Base-by-base conservation (phyloP, 1,140 invertebrate species). In the Leptopilina clavipes region DNA sequence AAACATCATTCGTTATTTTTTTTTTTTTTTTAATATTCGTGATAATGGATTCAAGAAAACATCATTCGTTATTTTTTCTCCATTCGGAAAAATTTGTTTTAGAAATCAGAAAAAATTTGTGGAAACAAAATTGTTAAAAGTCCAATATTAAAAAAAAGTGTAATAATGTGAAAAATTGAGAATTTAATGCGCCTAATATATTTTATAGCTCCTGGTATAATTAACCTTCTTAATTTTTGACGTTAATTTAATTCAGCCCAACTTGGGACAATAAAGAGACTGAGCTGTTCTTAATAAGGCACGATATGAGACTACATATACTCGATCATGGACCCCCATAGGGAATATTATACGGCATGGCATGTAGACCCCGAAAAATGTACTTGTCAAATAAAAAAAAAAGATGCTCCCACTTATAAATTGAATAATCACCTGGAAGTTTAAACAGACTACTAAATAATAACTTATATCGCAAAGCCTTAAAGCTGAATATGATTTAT, bases 181-280 rank as follows among this genome's bases (percentile, higher is more conserved):
- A 14, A 65, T 14, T 37, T n/a, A 65, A 65, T 65, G 14, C n/a
- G 22, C 6, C 59, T 65, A 31, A 65, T 59, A 31, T 31, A 31
- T 31, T 31, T 65, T 65, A 65, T 14, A 31, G 25, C 59, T 37
- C 6, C 22, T 1, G 59, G 5, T 6, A 22, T 65, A 65, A 65
- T 65, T 65, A 31, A 65, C 25, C 59, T 31, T 65, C 59, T 31
- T 65, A 65, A n/a, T 65, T 37, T 65, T 22, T 31, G 59, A 65
- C 22, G 56, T 65, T 65, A 65, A 65, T 65, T 65, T 65, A 65
- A 31, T 65, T 65, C 59, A 12, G 3, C 19, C 22, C 19, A 65
- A 12, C 19, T n/a, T 22, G 10, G 22, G 22, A 25, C 10, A 59
- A 65, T 65, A 65, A 65, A n/a, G 11, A 65, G 22, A 25, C 25